Evolutionary conservation across 2,113 vertebrate species (phyloP).

Genomic region (Microcebus ravelobensis): DNA sequence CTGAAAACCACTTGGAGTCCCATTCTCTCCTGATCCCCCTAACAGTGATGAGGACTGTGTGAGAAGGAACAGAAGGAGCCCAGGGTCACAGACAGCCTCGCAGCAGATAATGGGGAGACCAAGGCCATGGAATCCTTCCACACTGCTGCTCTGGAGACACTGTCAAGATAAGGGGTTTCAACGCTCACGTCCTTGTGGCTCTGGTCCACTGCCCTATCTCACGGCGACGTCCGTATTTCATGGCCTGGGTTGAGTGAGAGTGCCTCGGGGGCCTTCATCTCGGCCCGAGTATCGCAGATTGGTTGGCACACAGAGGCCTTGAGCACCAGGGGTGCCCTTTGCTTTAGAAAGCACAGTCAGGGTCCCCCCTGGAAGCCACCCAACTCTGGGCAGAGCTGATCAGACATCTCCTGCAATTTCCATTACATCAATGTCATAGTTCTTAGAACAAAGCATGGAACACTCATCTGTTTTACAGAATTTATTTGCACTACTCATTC

Average conservation of each 20-base stretch:
- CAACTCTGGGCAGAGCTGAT: constrained; percentile 50
- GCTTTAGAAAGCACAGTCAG: not conserved
- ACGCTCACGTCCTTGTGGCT: not conserved
- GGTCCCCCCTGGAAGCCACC: not conserved
- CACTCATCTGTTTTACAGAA: constrained; percentile 76
- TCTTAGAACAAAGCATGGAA: constrained; percentile 76
- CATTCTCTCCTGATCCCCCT: not conserved
- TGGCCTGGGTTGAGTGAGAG: not conserved
- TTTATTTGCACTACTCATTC: constrained; percentile 79
- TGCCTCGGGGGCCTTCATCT: not conserved
- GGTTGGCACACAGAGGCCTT: not conserved
- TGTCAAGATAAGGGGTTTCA: not conserved
- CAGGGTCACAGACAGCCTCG: not conserved
- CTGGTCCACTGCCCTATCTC: not conserved
- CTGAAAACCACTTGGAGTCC: constrained; percentile 49
- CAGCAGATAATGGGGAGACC: not conserved
- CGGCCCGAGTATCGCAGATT: not conserved
- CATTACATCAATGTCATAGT: constrained; percentile 77
- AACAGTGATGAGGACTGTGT: not conserved
- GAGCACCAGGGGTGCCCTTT: not conserved
- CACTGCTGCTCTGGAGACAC: not conserved
- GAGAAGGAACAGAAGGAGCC: not conserved
- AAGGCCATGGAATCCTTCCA: not conserved
- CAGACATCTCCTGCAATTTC: constrained; percentile 77
- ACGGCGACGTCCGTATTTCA: not conserved